Conservation (phyloP, 1,140 invertebrate genomes). For the Ruditapes philippinarum region DNA sequence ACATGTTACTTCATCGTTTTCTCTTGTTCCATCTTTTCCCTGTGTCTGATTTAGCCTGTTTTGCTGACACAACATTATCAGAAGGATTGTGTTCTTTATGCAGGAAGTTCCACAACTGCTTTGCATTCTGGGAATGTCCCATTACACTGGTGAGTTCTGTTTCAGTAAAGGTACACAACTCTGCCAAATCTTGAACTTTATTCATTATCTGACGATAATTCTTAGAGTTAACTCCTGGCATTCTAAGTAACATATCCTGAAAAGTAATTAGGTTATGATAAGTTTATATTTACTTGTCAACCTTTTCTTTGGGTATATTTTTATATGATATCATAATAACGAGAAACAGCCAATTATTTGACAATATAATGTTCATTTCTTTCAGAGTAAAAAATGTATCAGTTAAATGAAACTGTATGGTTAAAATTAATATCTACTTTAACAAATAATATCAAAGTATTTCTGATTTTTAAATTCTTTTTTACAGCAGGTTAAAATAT, state of each 20-base stretch:
- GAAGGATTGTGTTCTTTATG: slow-evolving; percentile 80
- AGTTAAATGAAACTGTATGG: too few relatives aligned
- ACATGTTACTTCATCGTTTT: slow-evolving; percentile 50
- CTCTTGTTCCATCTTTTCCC: slow-evolving; percentile 53
- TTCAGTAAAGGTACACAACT: slow-evolving; percentile 88
- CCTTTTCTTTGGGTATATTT: too few relatives aligned
- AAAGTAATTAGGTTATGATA: too few relatives aligned
- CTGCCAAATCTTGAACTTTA: slow-evolving; percentile 89
- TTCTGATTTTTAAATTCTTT: too few relatives aligned
- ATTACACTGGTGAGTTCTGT: slow-evolving; percentile 90
- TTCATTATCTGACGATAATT: slow-evolving; percentile 94
- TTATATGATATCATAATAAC: too few relatives aligned
- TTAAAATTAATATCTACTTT: too few relatives aligned
- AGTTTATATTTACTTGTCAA: too few relatives aligned
- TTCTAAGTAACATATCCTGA: slow-evolving; percentile 94
- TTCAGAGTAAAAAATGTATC: too few relatives aligned
- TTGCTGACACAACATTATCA: slow-evolving; percentile 40
- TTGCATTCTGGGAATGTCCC: slow-evolving; percentile 88
- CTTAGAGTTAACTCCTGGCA: slow-evolving; percentile 96
- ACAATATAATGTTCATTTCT: too few relatives aligned
- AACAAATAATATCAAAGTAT: too few relatives aligned
- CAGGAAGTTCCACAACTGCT: slow-evolving; percentile 86
- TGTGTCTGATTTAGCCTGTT: slow-evolving; percentile 58
- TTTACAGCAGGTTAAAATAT: too few relatives aligned
- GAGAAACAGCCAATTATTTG: too few relatives aligned